Evolutionary conservation across 1,140 invertebrate species (phyloP).

Genomic region (Lasaia peninsularis): DNA sequence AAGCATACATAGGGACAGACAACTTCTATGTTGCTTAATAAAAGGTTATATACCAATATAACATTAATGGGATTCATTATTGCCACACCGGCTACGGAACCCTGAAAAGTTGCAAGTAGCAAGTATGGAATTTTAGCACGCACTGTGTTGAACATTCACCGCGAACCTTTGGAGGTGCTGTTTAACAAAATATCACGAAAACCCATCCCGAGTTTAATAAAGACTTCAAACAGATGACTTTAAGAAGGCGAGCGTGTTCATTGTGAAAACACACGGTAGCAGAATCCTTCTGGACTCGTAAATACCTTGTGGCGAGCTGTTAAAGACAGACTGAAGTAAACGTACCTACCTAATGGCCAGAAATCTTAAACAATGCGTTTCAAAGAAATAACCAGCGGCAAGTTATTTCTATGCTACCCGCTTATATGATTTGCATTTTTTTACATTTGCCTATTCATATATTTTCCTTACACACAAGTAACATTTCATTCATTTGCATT

Average conservation of each 20-base stretch:
- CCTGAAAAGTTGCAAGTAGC: slow-evolving; percentile 3
- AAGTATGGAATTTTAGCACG: slow-evolving; percentile 4
- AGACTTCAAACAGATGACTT: slow-evolving; percentile 11
- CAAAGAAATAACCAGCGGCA: not conserved
- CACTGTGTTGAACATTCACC: not conserved
- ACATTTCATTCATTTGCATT: too few relatives aligned
- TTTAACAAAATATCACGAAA: slow-evolving; percentile 12
- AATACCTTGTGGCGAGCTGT: not conserved
- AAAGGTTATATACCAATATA: too few relatives aligned
- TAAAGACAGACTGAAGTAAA: not conserved
- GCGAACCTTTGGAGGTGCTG: slow-evolving; percentile 1
- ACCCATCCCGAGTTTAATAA: slow-evolving; percentile 11
- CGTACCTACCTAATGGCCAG: not conserved
- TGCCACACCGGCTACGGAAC: too few relatives aligned
- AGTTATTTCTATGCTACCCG: not conserved
- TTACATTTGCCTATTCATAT: too few relatives aligned
- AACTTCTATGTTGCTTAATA: too few relatives aligned
- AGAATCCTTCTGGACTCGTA: not conserved
- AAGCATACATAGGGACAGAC: too few relatives aligned
- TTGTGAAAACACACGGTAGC: not conserved
- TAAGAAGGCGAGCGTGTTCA: slow-evolving; percentile 3
- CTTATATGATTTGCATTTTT: too few relatives aligned
- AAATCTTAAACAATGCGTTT: not conserved
- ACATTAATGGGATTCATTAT: too few relatives aligned
- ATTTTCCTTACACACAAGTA: too few relatives aligned